Evolutionary conservation across 2,888 invertebrate species (phyloP), one percentile per base, ranked within the genome.

Genomic region (Polyommatus iphigenia): DNA sequence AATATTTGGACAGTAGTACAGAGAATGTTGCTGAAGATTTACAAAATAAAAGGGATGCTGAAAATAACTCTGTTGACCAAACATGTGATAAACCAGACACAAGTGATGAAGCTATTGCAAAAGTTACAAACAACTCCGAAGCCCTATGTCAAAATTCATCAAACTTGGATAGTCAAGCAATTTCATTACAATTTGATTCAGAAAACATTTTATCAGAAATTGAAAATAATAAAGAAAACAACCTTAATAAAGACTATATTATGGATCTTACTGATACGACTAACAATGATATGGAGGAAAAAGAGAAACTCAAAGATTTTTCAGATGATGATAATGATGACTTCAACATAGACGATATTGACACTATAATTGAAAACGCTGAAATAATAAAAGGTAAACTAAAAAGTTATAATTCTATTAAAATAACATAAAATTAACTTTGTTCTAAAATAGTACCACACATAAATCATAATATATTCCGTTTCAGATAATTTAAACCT

Each of bases 341-440:
- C 82, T 81, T 90, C 54, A 87, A 90, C 81, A 87, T 90, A 83
- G 89, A 89, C 71, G 90, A 93, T 80, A 90, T 93, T 81, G 91
- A 92, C 81, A 86, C 81, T 78, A 84, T 93, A 13, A 90, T 91
- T 79, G 88, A 90, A 87, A 89, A 88, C 84, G 89, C 90, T 72
- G 89, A 89, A 84, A 85, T 88, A 75, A 82, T 87, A 77, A 85
- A 83, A 86, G 87, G 90, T 91, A 84, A 72, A 78, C 6, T 71
- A 57, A 75, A 75, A 54, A 54, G 7, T 76, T 54, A 18, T 59
- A 7, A 32, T 76, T 7, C 62, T 71, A 67, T 77, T 67, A 71
- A 57, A 57, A 18, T 78, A 41, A 59, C 6, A n/a, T n/a, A 20
- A 71, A 67, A 62, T 8, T 62, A 13, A 8, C 3, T 71, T 71